phyloP scores from a whole-genome alignment of 2,113 vertebrate species.

The Pyrgilauda ruficollis region DNA sequence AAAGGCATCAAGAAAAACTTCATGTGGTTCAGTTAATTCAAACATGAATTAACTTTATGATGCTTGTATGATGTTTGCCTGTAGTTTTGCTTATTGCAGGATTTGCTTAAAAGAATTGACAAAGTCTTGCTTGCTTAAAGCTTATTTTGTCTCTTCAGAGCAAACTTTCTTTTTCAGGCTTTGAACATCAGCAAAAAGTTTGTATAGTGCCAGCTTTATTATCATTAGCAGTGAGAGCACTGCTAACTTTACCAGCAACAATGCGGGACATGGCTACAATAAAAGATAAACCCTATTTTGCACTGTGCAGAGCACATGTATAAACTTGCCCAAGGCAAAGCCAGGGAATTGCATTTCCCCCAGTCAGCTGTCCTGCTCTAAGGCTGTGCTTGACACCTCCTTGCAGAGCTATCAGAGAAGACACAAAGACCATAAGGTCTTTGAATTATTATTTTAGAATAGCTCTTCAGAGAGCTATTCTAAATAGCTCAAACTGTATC shows the following conservation, averaged over 20 bases:
- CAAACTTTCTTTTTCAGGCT: neutral
- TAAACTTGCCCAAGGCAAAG: conserved; percentile 11
- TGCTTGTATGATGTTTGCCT: neutral
- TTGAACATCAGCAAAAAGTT: neutral
- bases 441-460: neutral
- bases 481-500: too few species aligned
- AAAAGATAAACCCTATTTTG: neutral
- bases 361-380: neutral
- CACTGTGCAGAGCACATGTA: neutral
- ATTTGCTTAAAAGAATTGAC: neutral
- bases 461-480: neutral
- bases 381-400: neutral
- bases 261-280: neutral
- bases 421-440: rapidly evolving
- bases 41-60: neutral
- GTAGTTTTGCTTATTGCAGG: neutral
- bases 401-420: neutral
- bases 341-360: conserved; percentile 12
- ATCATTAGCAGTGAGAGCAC: conserved; percentile 31
- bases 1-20: neutral
- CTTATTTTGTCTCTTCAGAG: neutral
- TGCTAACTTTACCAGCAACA: neutral
- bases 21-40: neutral
- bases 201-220: neutral
- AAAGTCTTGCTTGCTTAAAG: neutral